Evolutionary conservation across 2,797 vertebrate species (phyloP), one percentile per base, ranked within the genome.

Genomic region (Somateria mollissima): DNA sequence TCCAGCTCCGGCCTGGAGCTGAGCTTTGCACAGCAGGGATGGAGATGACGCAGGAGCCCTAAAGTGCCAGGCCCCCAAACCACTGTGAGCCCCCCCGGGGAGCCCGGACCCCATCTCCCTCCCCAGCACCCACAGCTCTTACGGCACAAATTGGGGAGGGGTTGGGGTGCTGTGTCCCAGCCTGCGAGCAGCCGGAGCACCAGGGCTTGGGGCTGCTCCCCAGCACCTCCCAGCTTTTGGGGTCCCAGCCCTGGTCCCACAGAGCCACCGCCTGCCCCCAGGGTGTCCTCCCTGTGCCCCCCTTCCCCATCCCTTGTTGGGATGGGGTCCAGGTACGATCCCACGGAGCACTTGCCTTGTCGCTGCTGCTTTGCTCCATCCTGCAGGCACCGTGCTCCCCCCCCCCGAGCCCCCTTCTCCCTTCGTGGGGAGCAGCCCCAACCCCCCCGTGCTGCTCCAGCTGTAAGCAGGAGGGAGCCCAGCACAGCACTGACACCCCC

Each of bases 51-150:
- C 65, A 9, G 60, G 30, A 91, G 25, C 41, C 39, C 39, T 13
- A 60, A 87, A 89, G 37, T 39, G 45, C 57, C 41, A 67, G 69
- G 30, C 25, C 24, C n/a, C 28, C 30, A 57, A 62, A 87, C 12
- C 84, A 65, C 89, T 94, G 91, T 93, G 89, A 95, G 87, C 56
- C 71, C 51, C 8, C 43, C 43, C 27, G 28, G 45, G 41, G 41
- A 53, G 25, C 51, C 47, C 17, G 24, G 72, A 60, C 74, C 17
- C 22, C 28, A 75, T 30, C 66, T 45, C 60, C 13, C 6, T 73
- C 62, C 24, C 72, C 56, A 66, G 47, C 49, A 69, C 62, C 77
- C 28, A 0, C 58, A 67, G 61, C 61, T 80, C 20, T 37, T 34
- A 1, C 1, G 24, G 16, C 78, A 77, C 78, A 69, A n/a, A 28